These are phyloP conservation scores for Eilema sororculum DNA, from an alignment of 2,888 invertebrate species.

Conservation along the genomic window DNA sequence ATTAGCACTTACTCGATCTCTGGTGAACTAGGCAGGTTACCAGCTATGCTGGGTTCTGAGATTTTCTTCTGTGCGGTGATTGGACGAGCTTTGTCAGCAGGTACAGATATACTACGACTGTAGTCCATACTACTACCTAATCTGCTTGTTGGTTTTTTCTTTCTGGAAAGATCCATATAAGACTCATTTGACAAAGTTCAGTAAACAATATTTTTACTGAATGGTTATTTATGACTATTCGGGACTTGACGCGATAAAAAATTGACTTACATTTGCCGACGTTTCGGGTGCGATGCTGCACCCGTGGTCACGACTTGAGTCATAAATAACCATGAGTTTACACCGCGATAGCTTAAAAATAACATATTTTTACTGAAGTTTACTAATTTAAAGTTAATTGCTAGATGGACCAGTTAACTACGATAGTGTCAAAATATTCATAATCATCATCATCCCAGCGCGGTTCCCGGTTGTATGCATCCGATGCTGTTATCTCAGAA, in stretches of 20 bases:
- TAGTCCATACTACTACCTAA: slow-evolving; percentile 90
- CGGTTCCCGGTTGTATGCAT: neutral
- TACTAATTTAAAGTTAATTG: neutral
- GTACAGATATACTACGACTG: slow-evolving; percentile 95
- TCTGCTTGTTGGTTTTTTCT: slow-evolving; percentile 90
- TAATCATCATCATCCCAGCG: neutral
- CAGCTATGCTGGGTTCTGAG: slow-evolving; percentile 86
- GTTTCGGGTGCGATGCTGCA: no score
- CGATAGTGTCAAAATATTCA: neutral
- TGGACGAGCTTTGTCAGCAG: slow-evolving; percentile 90
- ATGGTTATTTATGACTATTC: no score
- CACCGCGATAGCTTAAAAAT: no score
- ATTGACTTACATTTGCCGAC: no score
- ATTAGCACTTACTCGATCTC: slow-evolving; percentile 89
- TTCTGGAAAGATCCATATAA: slow-evolving; percentile 75
- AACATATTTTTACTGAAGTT: neutral
- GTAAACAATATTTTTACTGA: neutral
- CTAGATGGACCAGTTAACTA: neutral
- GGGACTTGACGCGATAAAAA: no score
- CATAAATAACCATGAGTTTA: no score
- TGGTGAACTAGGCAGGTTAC: slow-evolving; percentile 89
- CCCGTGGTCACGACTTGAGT: no score
- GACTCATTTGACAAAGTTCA: neutral
- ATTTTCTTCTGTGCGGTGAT: slow-evolving; percentile 77
- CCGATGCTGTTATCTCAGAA: neutral